phyloP scores from a whole-genome alignment of 35 echinoderm and acorn worm species.

The Diadema setosum region DNA sequence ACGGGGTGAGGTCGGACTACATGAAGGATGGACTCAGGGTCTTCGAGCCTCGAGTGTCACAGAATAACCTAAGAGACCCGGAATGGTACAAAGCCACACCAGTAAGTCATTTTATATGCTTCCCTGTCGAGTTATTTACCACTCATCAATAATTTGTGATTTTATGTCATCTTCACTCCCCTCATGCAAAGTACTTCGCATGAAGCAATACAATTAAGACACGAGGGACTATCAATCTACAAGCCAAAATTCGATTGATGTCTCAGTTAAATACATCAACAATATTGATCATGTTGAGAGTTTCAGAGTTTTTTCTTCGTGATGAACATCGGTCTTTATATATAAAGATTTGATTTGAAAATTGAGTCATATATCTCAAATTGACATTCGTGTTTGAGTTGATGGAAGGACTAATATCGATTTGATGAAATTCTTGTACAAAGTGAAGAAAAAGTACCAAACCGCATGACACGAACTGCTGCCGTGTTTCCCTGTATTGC shows the following conservation, averaged over 20 bases:
- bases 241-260: background rate
- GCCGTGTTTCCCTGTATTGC: no score
- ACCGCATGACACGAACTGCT: no score
- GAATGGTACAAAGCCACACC: constrained; percentile 1
- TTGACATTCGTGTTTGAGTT: no score
- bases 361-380: no score
- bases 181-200: background rate
- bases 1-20: background rate
- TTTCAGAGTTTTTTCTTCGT: no score
- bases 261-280: background rate
- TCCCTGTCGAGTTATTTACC: background rate
- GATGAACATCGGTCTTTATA: no score
- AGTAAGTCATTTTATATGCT: background rate
- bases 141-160: background rate
- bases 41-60: background rate
- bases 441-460: no score
- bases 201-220: background rate
- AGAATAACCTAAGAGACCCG: background rate
- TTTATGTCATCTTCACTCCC: background rate
- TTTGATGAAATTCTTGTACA: no score
- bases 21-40: background rate
- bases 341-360: no score
- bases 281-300: background rate
- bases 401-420: no score
- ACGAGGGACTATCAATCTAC: background rate